Evolutionary conservation across 2,888 invertebrate genomes (phyloP).

Genomic region (Sipha maydis): DNA sequence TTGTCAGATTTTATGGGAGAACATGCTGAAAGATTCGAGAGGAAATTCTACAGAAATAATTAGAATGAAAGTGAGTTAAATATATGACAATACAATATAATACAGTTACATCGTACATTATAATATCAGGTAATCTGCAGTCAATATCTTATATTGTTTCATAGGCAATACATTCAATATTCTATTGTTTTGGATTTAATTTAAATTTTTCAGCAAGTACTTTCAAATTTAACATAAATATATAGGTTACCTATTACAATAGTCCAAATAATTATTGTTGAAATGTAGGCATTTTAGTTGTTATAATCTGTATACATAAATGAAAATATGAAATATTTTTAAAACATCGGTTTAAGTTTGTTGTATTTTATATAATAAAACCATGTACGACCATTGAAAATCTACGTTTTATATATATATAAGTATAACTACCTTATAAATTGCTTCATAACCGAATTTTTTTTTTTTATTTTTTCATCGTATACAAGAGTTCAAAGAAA

Average conservation of each 20-base stretch:
- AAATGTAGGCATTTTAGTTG: no score
- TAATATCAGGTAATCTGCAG: neutral
- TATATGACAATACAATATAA: neutral
- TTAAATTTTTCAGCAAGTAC: no score
- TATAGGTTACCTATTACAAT: no score
- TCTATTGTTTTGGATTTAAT: no score
- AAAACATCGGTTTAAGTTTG: no score
- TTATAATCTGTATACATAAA: no score
- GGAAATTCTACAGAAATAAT: constrained; percentile 65
- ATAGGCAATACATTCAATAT: no score
- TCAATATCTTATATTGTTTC: no score
- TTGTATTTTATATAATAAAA: no score
- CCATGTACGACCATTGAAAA: neutral
- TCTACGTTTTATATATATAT: neutral
- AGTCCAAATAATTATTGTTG: no score
- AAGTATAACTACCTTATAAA: neutral
- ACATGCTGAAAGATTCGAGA: constrained; percentile 63
- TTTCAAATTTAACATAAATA: no score
- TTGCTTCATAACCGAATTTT: neutral
- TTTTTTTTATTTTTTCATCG: neutral
- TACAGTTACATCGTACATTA: neutral
- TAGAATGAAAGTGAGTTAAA: constrained; percentile 65
- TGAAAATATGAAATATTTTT: no score
- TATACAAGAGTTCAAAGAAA: constrained; percentile 37
- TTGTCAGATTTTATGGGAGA: constrained; percentile 66